Evolutionary conservation across 2,797 vertebrate genomes (phyloP).

Genomic region (Myoxocephalus aenaeus): DNA sequence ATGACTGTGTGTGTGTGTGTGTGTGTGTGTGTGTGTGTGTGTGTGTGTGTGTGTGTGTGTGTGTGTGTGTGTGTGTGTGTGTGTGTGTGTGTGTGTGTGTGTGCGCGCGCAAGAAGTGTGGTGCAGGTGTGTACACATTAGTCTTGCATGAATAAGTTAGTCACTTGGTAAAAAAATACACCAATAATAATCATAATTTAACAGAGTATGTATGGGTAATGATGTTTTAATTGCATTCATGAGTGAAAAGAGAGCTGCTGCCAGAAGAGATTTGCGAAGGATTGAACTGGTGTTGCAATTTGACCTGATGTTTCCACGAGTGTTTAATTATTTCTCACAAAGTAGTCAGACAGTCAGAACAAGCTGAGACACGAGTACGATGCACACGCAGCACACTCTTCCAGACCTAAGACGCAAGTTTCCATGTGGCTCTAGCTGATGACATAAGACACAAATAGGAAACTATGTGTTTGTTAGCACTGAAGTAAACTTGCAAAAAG

Average conservation of each 20-base stretch:
- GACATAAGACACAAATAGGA: constrained; percentile 59
- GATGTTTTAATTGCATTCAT: constrained; percentile 70
- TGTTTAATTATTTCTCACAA: constrained; percentile 40
- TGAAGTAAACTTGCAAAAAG: constrained; percentile 54
- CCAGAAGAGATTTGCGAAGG: constrained; percentile 42
- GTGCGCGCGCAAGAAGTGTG: constrained; percentile 29
- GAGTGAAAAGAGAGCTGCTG: constrained; percentile 54
- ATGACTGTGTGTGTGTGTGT: constrained; percentile 19
- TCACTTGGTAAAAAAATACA: constrained; percentile 29
- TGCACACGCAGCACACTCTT: constrained; percentile 32
- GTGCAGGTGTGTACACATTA: constrained; percentile 70
- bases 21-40: too few species aligned
- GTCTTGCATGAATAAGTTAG: constrained; percentile 59
- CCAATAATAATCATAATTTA: constrained; percentile 66
- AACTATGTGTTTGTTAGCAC: constrained; percentile 61
- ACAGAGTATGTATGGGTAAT: constrained; percentile 69
- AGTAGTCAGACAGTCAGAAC: constrained; percentile 27
- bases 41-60: too few species aligned
- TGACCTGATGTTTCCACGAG: constrained; percentile 47
- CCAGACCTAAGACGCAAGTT: constrained; percentile 36
- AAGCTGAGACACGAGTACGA: constrained; percentile 35
- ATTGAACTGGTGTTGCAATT: constrained; percentile 38
- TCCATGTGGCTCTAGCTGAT: constrained; percentile 56
- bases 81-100: too few species aligned
- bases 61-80: too few species aligned